Percentiles rank a stretch among this genome's conserved stretches.
Evolutionary conservation across 2,888 invertebrate genomes (phyloP).

Genomic region (Ceraclea dissimilis): DNA sequence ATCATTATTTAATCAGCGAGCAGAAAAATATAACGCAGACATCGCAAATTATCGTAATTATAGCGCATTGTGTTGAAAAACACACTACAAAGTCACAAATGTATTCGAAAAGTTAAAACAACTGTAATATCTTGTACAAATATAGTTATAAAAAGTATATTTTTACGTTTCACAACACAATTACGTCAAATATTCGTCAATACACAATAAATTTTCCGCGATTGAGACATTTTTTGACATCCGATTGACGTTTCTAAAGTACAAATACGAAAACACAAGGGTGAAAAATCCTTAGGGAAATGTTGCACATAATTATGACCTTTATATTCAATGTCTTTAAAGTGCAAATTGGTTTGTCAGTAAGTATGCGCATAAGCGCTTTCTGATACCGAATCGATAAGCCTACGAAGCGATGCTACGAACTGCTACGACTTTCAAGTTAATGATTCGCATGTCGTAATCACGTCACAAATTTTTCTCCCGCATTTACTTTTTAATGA

Average conservation of each 20-base stretch:
- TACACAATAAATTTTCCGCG: neutral
- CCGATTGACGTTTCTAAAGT: conserved; percentile 7
- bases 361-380: conserved; percentile 10
- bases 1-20: too few species aligned
- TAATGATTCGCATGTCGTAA: neutral
- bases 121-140: too few species aligned
- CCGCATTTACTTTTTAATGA: too few species aligned
- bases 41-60: too few species aligned
- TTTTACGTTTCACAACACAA: neutral
- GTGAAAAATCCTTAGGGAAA: conserved; percentile 4
- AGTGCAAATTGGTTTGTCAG: neutral
- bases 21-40: too few species aligned
- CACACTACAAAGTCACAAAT: too few species aligned
- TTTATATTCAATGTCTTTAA: neutral
- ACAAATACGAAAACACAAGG: conserved; percentile 1
- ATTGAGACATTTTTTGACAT: conserved; percentile 8
- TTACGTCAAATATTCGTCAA: neutral
- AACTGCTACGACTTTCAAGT: neutral
- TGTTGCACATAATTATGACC: neutral
- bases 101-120: too few species aligned
- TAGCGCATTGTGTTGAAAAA: too few species aligned
- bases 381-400: conserved; percentile 19
- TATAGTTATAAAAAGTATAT: too few species aligned
- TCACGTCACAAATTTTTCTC: neutral
- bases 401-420: neutral